Base-by-base conservation (phyloP, 2,797 vertebrate genomes). In the Rhincodon typus region DNA sequence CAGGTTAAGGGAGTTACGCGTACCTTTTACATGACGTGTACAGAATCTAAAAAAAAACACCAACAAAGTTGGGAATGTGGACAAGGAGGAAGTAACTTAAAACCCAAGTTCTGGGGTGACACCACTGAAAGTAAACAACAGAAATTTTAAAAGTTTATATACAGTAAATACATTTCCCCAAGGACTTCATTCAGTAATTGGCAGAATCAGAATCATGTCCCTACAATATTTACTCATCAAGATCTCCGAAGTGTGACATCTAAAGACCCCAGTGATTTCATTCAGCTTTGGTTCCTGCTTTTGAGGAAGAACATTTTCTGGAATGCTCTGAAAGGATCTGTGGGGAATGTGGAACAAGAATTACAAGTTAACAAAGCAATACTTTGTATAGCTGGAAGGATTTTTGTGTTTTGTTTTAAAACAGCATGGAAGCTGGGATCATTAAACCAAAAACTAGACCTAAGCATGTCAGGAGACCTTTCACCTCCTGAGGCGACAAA, bases 351-450 rank as follows among this genome's bases (percentile, higher is more conserved):
- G 50, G 46, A 13, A 53, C 25, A 4, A 15, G 15, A 25, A 38
- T 62, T 30, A 72, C 38, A 27, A 50, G 70, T 95, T 95, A 67
- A 96, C 94, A 96, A 77, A 10, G 30, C 0, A 12, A 67, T 95
- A 87, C 93, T 86, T n/a, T 95, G 70, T 57, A 7, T 95, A 46
- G 93, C 94, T 90, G 21, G 94, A 25, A 25, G 79, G 95, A 82
- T 34, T 2, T 46, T 46, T 74, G 50, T 30, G 10, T 77, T 96
- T 96, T 96, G 90, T 96, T 13, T 34, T 74, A 12, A 34, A 27
- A 38, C 6, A 84, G 79, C 79, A 23, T 19, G 38, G 5, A 42
- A 21, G 1, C 95, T 95, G 95, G 96, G 96, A 95, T 96, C 34
- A 25, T 82, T 95, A 96, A 96, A 4, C 74, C 27, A 95, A 95